phyloP scores from a whole-genome alignment of 2,888 invertebrate genomes.

The Anticlea derivata region DNA sequence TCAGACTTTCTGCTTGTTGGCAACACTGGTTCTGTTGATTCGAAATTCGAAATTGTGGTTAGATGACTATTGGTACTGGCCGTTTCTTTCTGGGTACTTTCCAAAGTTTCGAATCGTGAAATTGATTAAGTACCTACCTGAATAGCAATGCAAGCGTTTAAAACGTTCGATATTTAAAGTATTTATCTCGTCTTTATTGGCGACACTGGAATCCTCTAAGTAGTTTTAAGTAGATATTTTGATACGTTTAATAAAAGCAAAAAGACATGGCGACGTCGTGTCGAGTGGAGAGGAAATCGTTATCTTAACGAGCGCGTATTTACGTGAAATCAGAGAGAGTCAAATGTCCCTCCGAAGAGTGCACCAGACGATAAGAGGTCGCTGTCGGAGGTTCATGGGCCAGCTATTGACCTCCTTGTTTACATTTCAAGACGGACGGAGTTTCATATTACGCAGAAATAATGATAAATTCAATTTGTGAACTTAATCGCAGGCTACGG shows the following conservation, averaged over 20 bases:
- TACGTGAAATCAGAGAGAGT: conserved; percentile 79
- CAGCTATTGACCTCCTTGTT: conserved; percentile 80
- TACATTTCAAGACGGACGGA: conserved; percentile 61
- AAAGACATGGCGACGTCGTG: conserved; percentile 62
- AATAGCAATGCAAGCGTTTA: neutral
- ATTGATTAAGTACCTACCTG: neutral
- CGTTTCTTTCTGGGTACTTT: conserved; percentile 18
- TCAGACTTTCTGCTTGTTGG: conserved; percentile 59
- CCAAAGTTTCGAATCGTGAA: conserved; percentile 1
- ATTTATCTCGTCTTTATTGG: conserved; percentile 51
- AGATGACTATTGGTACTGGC: conserved; percentile 2
- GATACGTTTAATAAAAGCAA: conserved; percentile 70
- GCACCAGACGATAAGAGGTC: conserved; percentile 71
- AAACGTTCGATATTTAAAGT: conserved; percentile 34
- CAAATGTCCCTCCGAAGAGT: conserved; percentile 67
- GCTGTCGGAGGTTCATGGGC: conserved; percentile 75
- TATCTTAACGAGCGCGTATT: conserved; percentile 79
- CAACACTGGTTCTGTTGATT: conserved; percentile 42
- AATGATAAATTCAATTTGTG: conserved; percentile 69
- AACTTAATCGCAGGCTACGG: conserved; percentile 60
- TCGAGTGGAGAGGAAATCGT: conserved; percentile 78
- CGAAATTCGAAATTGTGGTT: conserved; percentile 26
- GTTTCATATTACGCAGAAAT: conserved; percentile 62
- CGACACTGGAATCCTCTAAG: conserved; percentile 64
- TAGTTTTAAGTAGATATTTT: conserved; percentile 56